Evolutionary conservation across 2,113 vertebrate species (phyloP).

Genomic region (Coturnix japonica): DNA sequence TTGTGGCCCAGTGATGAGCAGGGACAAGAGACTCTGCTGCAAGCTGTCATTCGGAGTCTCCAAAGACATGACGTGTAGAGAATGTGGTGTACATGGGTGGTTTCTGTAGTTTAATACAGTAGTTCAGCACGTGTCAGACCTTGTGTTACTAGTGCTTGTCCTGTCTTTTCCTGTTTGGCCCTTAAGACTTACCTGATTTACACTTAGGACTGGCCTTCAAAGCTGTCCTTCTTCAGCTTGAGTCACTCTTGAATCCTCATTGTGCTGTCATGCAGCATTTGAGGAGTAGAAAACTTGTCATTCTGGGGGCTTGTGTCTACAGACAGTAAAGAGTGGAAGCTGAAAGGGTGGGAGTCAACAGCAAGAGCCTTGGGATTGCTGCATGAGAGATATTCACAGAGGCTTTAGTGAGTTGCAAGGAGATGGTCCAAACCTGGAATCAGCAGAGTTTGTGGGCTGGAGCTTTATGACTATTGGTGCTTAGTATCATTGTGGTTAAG

Average conservation of each 20-base stretch:
- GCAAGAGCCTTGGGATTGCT: neutral
- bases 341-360: neutral
- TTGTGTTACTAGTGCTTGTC: neutral
- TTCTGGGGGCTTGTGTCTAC: neutral
- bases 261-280: neutral
- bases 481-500: neutral
- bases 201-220: neutral
- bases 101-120: neutral
- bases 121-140: neutral
- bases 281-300: neutral
- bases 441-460: neutral
- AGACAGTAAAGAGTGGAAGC: neutral
- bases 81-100: rapidly evolving
- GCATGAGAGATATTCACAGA: neutral
- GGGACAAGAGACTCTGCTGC: neutral
- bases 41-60: neutral
- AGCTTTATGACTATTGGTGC: neutral
- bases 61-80: neutral
- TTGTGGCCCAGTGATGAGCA: neutral
- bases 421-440: neutral
- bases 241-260: neutral
- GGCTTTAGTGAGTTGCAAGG: neutral
- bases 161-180: neutral
- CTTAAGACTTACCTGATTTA: neutral
- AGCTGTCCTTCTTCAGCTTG: neutral